Evolutionary conservation across 2,113 vertebrate species (phyloP), one percentile per base, ranked within the genome.

Genomic region (Nyctereutes procyonoides): DNA sequence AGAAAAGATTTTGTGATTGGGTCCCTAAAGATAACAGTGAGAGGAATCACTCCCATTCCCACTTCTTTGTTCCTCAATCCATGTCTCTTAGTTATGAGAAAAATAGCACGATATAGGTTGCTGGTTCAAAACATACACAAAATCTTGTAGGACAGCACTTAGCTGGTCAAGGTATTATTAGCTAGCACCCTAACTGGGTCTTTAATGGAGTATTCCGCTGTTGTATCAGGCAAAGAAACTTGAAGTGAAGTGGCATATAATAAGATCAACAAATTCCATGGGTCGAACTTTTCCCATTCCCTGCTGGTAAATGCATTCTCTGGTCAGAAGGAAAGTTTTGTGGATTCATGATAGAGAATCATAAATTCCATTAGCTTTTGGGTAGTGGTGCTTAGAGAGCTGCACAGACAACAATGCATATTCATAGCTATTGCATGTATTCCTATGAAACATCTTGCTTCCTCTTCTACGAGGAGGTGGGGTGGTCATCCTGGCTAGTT

Each of bases 241-340:
- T 17, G n/a, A 26, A 35, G 16, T 28, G 24, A 90, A 38, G 15
- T 53, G 62, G 35, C 17, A 43, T 32, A 81, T 20, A 38, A 38
- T 71, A 82, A 94, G n/a, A 69, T 35, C 35, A 60, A n/a, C 90
- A 67, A 88, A 82, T 62, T 95, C 51, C n/a, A 67, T 56, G 84
- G n/a, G 71, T 4, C 55, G n/a, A 79, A 77, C 15, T 67, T 60
- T 87, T 24, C 32, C 94, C 51, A 84, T 87, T 94, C 26, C 58
- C 93, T 86, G 7, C 77, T 65, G 51, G 24, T 30, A 76, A 80
- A 43, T 30, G 2, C 56, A 2, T 88, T 56, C 30, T 93, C 91
- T 96, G 81, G 63, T 82, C 15, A 43, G 19, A 88, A 84, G 35
- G 35, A 73, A 93, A 67, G 38, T 76, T 96, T 56, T 88, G 56